Evolutionary conservation across 1,140 invertebrate genomes (phyloP).

Genomic region (Ips nitidus): DNA sequence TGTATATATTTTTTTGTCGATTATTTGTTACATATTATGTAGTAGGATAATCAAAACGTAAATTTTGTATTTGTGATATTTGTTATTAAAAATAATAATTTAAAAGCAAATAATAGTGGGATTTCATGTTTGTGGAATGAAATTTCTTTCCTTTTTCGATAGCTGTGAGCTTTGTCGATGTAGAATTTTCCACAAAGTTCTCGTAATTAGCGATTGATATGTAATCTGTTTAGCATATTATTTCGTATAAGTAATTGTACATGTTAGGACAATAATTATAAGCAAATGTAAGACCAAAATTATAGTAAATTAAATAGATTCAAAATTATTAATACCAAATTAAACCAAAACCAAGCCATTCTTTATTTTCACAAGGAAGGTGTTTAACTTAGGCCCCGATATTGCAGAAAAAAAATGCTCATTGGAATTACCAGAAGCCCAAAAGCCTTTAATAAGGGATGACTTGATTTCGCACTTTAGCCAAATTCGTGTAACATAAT

Average conservation of each 20-base stretch:
- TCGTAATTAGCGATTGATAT: constrained; percentile 20
- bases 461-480: background rate
- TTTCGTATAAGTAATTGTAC: constrained; percentile 1
- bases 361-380: background rate
- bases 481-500: constrained; percentile 10
- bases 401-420: too few relatives aligned
- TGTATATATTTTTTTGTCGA: constrained; percentile 38
- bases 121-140: background rate
- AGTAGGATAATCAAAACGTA: constrained; percentile 22
- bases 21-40: constrained; percentile 8
- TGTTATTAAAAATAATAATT: constrained; percentile 18
- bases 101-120: constrained; percentile 10
- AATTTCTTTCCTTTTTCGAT: background rate
- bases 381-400: too few relatives aligned
- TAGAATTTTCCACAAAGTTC: constrained; percentile 27
- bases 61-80: constrained; percentile 31
- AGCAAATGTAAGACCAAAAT: constrained; percentile 4
- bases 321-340: background rate
- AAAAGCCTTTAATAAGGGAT: constrained; percentile 10
- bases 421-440: too few relatives aligned
- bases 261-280: constrained; percentile 33
- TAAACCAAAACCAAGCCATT: constrained; percentile 1
- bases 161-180: constrained; percentile 11
- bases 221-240: constrained; percentile 13
- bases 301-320: background rate